Conservation (phyloP, 2,113 vertebrate species). For the Bubalus kerabau region DNA sequence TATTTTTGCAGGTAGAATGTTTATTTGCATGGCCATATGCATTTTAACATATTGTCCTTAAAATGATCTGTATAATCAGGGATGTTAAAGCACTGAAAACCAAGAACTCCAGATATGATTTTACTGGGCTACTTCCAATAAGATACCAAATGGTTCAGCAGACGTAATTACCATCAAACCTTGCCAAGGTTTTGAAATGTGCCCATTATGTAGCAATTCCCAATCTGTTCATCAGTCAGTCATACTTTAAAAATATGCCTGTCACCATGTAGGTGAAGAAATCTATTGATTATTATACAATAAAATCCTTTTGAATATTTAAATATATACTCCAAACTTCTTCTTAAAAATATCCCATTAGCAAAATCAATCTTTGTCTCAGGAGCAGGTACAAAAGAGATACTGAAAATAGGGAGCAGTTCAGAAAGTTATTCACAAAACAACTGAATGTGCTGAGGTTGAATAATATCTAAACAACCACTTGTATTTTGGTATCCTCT, state of each 20-base stretch:
- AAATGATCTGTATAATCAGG: constrained; percentile 65
- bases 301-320: constrained; percentile 76
- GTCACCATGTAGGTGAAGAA: constrained; percentile 82
- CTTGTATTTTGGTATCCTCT: neutral
- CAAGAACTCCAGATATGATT: constrained; percentile 78
- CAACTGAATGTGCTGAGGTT: neutral
- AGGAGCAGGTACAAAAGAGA: constrained; percentile 25
- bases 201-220: constrained; percentile 85
- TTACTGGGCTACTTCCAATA: constrained; percentile 84
- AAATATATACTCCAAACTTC: constrained; percentile 67
- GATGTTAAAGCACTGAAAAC: constrained; percentile 75
- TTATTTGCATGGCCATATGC: neutral
- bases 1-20: constrained; percentile 11
- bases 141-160: constrained; percentile 83
- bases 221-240: constrained; percentile 86
- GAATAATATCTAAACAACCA: neutral
- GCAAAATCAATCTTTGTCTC: constrained; percentile 59
- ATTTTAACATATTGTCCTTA: neutral
- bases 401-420: neutral
- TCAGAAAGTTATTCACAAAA: constrained; percentile 33
- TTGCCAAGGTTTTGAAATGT: constrained; percentile 84
- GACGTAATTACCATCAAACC: constrained; percentile 83
- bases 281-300: constrained; percentile 83
- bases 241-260: constrained; percentile 88
- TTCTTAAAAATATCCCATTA: constrained; percentile 48